Evolutionary conservation across 2,888 invertebrate genomes (phyloP), one percentile per base, ranked within the genome.

Genomic region (Pristionchus japonicus): DNA sequence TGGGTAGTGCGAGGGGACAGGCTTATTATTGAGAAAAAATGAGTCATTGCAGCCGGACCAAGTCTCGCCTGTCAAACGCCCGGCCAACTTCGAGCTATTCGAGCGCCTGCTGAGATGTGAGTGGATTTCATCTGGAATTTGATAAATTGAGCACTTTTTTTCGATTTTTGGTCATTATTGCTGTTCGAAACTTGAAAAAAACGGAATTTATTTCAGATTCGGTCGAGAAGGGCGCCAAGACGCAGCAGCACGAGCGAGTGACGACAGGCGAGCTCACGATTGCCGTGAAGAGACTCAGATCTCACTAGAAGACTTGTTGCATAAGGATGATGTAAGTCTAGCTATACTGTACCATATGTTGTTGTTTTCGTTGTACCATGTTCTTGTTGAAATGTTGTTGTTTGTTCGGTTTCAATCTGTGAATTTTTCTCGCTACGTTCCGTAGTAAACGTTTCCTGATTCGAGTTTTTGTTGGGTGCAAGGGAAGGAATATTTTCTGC

Each of bases 41-140:
- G 9, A 40, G n/a, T n/a, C n/a, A 80, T 31, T 37, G 40, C 31
- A 61, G 40, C 20, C 31, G 0, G n/a, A 82, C 1, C 52, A 34
- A 23, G 11, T 34, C 20, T 52, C 49, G 23, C 52, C 82, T n/a
- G 27, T 11, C 52, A 82, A 82, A 23, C 82, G 82, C 2, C 34
- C 52, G 20, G 43, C 49, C 82, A 82, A 82, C 52, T 49, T 82
- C 34, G 52, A 82, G 52, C 52, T 82, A 52, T 82, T 82, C 52
- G 82, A 82, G 52, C 49, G 52, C 6, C 82, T 82, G 49, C 52
- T 82, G 52, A 82, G 52, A 82, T 52, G 82, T 82, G 49, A 27
- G 82, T 49, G 20, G 11, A 34, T 20, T n/a, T n/a, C n/a, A n/a
- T 7, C 17, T 77, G 77, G 27, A 34, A 0, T 7, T 7, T 47